Evolutionary conservation across 2,888 invertebrate species (phyloP).

Genomic region (Macaria notata): DNA sequence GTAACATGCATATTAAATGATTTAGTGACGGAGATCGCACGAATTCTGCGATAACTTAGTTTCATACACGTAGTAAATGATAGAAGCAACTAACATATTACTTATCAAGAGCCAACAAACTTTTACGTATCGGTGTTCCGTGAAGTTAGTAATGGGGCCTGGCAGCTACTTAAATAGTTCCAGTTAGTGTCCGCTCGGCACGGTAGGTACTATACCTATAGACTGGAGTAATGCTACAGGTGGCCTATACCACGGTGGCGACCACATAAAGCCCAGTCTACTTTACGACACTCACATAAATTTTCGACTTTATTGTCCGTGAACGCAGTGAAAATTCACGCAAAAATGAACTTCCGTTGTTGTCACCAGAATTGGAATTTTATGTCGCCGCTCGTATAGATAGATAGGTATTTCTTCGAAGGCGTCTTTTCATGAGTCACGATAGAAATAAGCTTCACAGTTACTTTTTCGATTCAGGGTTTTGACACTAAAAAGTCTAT

Average conservation of each 20-base stretch:
- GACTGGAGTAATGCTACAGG: constrained; percentile 49
- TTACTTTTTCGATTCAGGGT: too few species aligned
- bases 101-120: constrained; percentile 19
- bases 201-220: constrained; percentile 40
- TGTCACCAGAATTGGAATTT: constrained; percentile 15
- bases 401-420: too few species aligned
- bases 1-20: too few species aligned
- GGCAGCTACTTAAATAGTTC: constrained; percentile 42
- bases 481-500: too few species aligned
- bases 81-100: too few species aligned
- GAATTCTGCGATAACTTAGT: too few species aligned
- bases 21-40: too few species aligned
- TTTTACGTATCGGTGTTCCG: constrained; percentile 43
- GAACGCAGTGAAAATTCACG: constrained; percentile 39
- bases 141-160: constrained; percentile 47
- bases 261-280: constrained; percentile 37
- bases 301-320: constrained; percentile 47
- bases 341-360: constrained; percentile 33
- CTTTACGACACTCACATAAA: constrained; percentile 52
- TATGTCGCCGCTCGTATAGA: not conserved
- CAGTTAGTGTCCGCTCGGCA: constrained; percentile 45
- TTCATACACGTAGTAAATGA: too few species aligned
- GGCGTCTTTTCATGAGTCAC: too few species aligned
- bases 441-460: too few species aligned
- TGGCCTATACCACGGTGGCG: constrained; percentile 40